Base-by-base conservation (phyloP, 2,888 invertebrate genomes). In the Oeneis ivallda region DNA sequence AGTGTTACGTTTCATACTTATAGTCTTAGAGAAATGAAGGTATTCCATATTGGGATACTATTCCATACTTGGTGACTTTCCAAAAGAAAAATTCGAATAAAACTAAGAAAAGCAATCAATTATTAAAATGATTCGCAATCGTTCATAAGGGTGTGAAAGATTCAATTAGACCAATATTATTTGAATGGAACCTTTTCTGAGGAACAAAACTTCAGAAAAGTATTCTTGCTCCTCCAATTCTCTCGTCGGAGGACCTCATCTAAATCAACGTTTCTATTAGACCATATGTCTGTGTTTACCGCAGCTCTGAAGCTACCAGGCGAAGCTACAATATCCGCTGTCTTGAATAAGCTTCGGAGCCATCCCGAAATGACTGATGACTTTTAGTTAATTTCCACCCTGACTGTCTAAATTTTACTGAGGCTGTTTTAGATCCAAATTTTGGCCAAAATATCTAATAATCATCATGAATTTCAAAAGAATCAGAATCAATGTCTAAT, bases 281-380 rank as follows among this genome's bases (percentile, higher is more conserved):
- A 32, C 52, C 52, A 52, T 2, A 32, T 52, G 8, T 52, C n/a
- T n/a, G 52, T n/a, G 7, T 32, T 32, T 32, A 52, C 52, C 7
- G 52, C 52, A 7, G 52, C 52, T 52, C 52, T 52, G n/a, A 52
- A 52, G 32, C 52, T 52, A 8, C 52, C 52, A 34, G 52, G 32
- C 2, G 52, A n/a, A 7, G 52, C 52, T 2, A 8, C 2, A 32
- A 52, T 52, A 32, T 32, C n/a, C 8, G 52, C 32, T 13, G 32
- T 13, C n/a, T 32, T 52, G 9, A 52, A 32, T 32, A 52, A n/a
- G 7, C 32, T 52, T 34, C 32, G 32, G 19, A 52, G 32, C 52
- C 52, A 52, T 1, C 52, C 52, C 32, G 52, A 32, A n/a, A 52
- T 52, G n/a, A 52, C 52, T 0, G 49, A 17, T 32, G n/a, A 7